phyloP scores from a whole-genome alignment of 2,888 invertebrate species.

The Melolontha melolontha region DNA sequence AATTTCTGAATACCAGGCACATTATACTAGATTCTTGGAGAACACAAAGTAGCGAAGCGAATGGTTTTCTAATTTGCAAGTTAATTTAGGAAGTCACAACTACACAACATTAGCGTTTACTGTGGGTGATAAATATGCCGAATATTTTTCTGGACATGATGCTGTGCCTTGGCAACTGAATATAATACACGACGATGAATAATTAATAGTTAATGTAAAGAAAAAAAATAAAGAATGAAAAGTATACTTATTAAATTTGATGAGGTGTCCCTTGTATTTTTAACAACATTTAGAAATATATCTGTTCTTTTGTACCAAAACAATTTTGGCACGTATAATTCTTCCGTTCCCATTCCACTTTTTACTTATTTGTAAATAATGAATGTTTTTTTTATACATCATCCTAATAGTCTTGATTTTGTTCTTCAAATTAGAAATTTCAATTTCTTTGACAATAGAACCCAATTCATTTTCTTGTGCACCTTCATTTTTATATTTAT shows the following conservation, averaged over 20 bases:
- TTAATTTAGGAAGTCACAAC: conserved; percentile 40
- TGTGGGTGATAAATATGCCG: conserved; percentile 42
- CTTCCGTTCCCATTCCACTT: conserved; percentile 44
- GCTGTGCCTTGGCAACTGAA: conserved; percentile 49
- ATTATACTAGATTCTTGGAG: conserved; percentile 49
- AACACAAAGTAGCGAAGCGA: conserved; percentile 42
- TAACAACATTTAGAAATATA: conserved; percentile 46
- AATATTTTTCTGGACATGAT: conserved; percentile 47
- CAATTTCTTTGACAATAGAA: conserved; percentile 25
- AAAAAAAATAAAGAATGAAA: conserved; percentile 38
- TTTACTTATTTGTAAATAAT: conserved; percentile 14
- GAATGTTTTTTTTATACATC: conserved; percentile 15
- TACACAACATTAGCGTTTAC: conserved; percentile 43
- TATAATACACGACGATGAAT: conserved; percentile 45
- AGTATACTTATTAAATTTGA: conserved; percentile 49
- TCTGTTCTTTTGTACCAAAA: conserved; percentile 50
- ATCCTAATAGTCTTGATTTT: conserved; percentile 15
- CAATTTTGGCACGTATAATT: conserved; percentile 47
- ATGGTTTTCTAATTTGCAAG: conserved; percentile 44
- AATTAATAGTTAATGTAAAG: conserved; percentile 43
- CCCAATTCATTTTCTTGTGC: conserved; percentile 18
- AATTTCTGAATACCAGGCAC: conserved; percentile 37
- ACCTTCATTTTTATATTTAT: conserved; percentile 21
- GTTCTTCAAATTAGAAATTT: conserved; percentile 37
- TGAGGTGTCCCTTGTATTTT: conserved; percentile 44